Evolutionary conservation across 2,888 invertebrate species (phyloP), one percentile per base, ranked within the genome.

Genomic region (Orthosia cruda): DNA sequence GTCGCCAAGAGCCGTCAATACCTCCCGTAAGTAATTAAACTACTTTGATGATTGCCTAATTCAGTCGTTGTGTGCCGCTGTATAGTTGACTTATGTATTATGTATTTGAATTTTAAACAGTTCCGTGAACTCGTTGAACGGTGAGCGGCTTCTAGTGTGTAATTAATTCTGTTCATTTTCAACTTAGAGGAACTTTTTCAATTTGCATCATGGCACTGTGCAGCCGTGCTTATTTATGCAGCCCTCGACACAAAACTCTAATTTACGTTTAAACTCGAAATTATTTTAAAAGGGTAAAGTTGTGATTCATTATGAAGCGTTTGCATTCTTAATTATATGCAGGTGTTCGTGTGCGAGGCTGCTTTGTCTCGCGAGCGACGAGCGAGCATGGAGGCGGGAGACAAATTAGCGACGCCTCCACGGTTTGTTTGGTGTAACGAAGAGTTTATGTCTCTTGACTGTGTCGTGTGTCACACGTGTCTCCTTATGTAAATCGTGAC

Each of bases 181-280:
- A 89, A 91, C 88, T 88, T 81, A 75, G 63, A 64, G 72, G 71
- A 93, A 94, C 89, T 94, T 94, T 94, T 93, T 92, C 90, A 93
- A 94, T 94, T 93, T 93, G 91, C 92, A 92, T 92, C 89, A 89
- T 88, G 77, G 87, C 83, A 84, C 79, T 80, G 81, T 89, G 88
- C 89, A 88, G 74, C 77, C 47, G 72, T 76, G 71, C 82, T 85
- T 88, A 88, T 88, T 87, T 86, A 87, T 89, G 83, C 84, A 86
- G 75, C 73, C 73, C 77, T 86, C 68, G 57, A 80, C 85, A 79
- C 71, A 73, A 65, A 85, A 80, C 71, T 84, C 78, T 71, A 82
- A 82, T 86, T 87, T 80, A 77, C 77, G 79, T 81, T 85, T 75
- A 68, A 83, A 82, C 84, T 76, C 71, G 68, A 80, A 84, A 83